Percentiles rank a stretch among this genome's conserved stretches.
Evolutionary conservation across 2,797 vertebrate genomes (phyloP).

Genomic region (Notamacropus eugenii): DNA sequence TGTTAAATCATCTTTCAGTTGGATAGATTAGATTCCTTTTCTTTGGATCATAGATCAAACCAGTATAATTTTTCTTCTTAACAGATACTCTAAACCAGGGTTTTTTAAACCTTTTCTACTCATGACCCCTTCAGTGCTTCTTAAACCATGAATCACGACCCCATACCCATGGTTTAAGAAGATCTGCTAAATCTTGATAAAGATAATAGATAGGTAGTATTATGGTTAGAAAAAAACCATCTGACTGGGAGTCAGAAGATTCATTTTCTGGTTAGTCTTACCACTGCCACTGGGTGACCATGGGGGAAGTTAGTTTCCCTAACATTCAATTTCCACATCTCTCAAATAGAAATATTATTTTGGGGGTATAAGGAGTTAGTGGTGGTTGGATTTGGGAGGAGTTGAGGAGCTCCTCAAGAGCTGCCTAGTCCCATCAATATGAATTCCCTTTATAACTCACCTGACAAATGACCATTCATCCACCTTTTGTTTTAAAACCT

Average conservation of each 20-base stretch:
- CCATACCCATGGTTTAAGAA: no score
- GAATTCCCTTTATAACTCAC: not conserved
- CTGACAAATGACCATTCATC: not conserved
- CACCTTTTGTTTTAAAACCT: not conserved
- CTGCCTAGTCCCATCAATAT: not conserved
- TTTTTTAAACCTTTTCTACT: no score
- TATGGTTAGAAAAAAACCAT: not conserved
- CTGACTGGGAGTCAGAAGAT: not conserved
- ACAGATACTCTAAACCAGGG: not conserved
- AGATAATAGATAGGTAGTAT: not conserved
- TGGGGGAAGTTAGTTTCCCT: not conserved
- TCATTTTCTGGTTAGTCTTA: not conserved
- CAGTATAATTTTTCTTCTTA: not conserved
- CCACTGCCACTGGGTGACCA: not conserved
- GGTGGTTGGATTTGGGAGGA: not conserved
- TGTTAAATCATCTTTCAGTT: not conserved
- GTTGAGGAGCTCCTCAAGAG: not conserved
- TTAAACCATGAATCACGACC: no score
- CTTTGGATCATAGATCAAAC: not conserved
- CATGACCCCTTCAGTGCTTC: no score
- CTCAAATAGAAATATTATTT: not conserved
- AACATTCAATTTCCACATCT: not conserved
- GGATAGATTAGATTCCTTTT: not conserved
- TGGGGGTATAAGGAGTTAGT: not conserved
- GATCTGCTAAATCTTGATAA: not conserved